Conservation (phyloP, 2,797 vertebrate genomes). For the Varecia variegata region DNA sequence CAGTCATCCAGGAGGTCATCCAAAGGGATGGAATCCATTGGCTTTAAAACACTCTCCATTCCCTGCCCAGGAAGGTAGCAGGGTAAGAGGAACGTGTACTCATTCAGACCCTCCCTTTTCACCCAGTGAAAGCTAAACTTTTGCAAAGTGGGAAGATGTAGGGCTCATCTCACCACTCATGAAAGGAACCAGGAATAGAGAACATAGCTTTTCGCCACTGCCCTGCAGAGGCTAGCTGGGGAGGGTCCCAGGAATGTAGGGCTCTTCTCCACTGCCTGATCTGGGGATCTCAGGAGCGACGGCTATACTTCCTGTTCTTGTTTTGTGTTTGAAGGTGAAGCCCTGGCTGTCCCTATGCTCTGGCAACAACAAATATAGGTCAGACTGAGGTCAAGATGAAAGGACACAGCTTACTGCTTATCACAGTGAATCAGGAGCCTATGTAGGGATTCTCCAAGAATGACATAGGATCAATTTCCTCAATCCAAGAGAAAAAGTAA, state of each 20-base stretch:
- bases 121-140: conserved; percentile 23
- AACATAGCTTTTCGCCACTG: conserved; percentile 26
- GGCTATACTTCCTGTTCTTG: conserved; percentile 91
- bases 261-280: conserved; percentile 90
- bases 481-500: conserved; percentile 23
- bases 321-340: conserved; percentile 91
- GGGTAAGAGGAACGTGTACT: neutral
- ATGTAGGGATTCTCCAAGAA: conserved; percentile 14
- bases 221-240: neutral
- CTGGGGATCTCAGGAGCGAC: conserved; percentile 92
- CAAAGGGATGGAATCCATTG: conserved; percentile 2
- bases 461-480: neutral
- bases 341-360: conserved; percentile 85
- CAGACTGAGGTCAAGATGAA: conserved; percentile 44
- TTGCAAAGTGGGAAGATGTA: neutral
- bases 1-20: conserved; percentile 39
- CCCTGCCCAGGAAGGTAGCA: conserved; percentile 48
- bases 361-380: conserved; percentile 67
- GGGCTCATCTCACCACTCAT: neutral
- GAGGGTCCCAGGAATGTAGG: conserved; percentile 89
- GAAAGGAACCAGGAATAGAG: conserved; percentile 30
- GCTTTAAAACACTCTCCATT: conserved; percentile 33
- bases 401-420: conserved; percentile 5
- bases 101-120: neutral
- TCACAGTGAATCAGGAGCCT: neutral